Percentiles rank a stretch among this genome's conserved stretches.
Conservation (phyloP, 2,888 invertebrate species). For the Cheilosia pagana region DNA sequence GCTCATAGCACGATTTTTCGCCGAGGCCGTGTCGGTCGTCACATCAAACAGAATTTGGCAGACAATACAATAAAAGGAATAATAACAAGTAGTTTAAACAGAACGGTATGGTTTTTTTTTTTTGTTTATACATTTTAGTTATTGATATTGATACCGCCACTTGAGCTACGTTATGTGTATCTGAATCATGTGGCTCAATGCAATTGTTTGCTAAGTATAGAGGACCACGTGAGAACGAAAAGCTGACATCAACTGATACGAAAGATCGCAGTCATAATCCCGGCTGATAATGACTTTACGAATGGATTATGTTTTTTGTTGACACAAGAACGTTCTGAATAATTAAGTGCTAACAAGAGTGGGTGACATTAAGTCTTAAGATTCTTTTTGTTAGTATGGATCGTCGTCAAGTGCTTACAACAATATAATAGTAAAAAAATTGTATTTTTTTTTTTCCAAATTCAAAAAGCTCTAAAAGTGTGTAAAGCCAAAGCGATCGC, state of each 20-base stretch:
- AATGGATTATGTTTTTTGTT: neutral
- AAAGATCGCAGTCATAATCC: neutral
- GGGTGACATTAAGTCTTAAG: no score
- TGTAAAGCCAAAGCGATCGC: no score
- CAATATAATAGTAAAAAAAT: no score
- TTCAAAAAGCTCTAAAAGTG: no score
- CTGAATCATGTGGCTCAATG: slow-evolving; percentile 20
- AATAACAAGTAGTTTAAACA: slow-evolving; percentile 38
- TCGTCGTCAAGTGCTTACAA: no score
- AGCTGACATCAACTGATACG: slow-evolving; percentile 27
- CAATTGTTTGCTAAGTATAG: slow-evolving; percentile 8
- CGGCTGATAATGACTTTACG: neutral
- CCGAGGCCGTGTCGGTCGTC: neutral
- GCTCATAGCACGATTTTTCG: slow-evolving; percentile 27
- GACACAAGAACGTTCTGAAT: no score
- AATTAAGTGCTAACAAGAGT: no score
- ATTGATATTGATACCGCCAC: slow-evolving; percentile 8
- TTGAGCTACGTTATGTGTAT: slow-evolving; percentile 1
- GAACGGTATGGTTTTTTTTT: neutral
- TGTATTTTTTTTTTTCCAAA: no score
- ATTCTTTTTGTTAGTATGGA: no score
- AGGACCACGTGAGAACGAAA: slow-evolving; percentile 16
- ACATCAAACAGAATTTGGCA: slow-evolving; percentile 7
- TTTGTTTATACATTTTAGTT: slow-evolving; percentile 2
- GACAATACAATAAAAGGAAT: slow-evolving; percentile 16